phyloP scores from a whole-genome alignment of 30 jellyfish, hydroid and myxozoan species.

The Turritopsis rubra region DNA sequence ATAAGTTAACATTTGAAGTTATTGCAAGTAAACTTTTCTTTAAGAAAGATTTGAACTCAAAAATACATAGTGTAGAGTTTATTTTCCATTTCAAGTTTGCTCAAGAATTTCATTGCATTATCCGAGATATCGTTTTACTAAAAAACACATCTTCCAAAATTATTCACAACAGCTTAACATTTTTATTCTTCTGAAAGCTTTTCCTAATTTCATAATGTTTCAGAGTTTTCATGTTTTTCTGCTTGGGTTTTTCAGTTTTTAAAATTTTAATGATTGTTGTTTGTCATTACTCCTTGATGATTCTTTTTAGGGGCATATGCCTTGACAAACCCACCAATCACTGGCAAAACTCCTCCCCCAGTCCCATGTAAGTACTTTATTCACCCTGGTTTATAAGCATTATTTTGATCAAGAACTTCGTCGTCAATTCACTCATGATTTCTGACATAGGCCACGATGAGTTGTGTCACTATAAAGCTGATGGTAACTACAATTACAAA shows the following conservation, averaged over 20 bases:
- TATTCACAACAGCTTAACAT: too few relatives aligned
- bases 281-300: background rate
- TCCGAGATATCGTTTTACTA: too few relatives aligned
- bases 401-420: background rate
- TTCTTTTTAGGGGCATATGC: background rate
- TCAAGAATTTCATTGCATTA: too few relatives aligned
- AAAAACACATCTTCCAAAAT: too few relatives aligned
- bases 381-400: background rate
- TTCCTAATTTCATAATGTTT: too few relatives aligned
- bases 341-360: constrained; percentile 9
- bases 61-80: too few relatives aligned
- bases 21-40: too few relatives aligned
- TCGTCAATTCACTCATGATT: background rate
- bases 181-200: too few relatives aligned
- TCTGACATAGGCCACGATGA: background rate
- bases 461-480: constrained; percentile 2
- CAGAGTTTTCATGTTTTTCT: background rate
- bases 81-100: too few relatives aligned
- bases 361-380: background rate
- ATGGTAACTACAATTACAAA: constrained; percentile 16
- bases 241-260: background rate
- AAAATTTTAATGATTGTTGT: background rate
- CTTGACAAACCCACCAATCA: background rate
- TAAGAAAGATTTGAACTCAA: too few relatives aligned
- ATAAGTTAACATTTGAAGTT: background rate